Percentiles rank a stretch among this genome's conserved stretches.
These are phyloP conservation scores for Timema cristinae DNA, from an alignment of 2,888 invertebrate species.

Conservation along the genomic window DNA sequence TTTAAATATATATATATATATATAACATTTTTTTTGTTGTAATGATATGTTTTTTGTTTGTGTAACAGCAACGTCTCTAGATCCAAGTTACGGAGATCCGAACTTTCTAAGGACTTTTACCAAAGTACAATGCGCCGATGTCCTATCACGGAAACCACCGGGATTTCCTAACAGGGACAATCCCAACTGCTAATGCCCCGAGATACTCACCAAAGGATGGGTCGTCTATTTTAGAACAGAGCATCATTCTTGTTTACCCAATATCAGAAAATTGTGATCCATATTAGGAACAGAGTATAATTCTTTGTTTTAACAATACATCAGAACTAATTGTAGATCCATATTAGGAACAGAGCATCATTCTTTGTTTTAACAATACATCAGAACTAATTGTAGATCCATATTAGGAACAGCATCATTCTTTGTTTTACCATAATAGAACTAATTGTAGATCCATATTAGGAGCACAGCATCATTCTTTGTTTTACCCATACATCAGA, in stretches of 20 bases:
- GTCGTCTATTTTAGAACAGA: slow-evolving; percentile 40
- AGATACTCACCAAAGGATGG: slow-evolving; percentile 66
- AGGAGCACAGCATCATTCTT: no score
- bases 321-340: no score
- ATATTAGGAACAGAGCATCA: no score
- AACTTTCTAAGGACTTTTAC: slow-evolving; percentile 55
- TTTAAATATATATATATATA: no score
- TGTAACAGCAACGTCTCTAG: slow-evolving; percentile 45
- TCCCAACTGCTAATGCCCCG: slow-evolving; percentile 81
- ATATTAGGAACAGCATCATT: no score
- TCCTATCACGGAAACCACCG: slow-evolving; percentile 66
- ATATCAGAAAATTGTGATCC: neutral
- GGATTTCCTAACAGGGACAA: slow-evolving; percentile 69
- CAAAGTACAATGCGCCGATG: slow-evolving; percentile 53
- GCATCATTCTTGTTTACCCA: slow-evolving; percentile 5
- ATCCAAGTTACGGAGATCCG: slow-evolving; percentile 55
- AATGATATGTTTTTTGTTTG: neutral
- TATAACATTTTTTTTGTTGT: neutral
- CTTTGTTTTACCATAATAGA: no score
- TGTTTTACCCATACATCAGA: no score
- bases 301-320: no score
- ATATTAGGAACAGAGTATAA: neutral
- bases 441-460: no score
- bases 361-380: no score
- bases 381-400: no score